Evolutionary conservation across 2,113 vertebrate genomes (phyloP), one percentile per base, ranked within the genome.

Genomic region (Malurus alboscapulatus): DNA sequence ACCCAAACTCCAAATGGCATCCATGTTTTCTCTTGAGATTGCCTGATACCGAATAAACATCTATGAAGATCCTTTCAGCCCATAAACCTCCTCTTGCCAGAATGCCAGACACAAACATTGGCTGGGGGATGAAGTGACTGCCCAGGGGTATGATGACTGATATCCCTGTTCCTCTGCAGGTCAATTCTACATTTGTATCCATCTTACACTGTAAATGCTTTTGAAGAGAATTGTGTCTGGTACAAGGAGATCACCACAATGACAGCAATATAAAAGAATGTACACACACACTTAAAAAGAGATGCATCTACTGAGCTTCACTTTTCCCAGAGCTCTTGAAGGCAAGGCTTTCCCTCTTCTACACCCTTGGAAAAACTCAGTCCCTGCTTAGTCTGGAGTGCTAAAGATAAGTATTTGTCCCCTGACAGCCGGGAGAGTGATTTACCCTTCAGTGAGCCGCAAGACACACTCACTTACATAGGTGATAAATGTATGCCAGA

Each of bases 111-210:
- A 36, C 19, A 66, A 71, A 45, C 1, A 2, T 2, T 30, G 58
- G 27, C 42, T 38, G 14, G 20, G 30, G 58, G 19, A 58, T 65
- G 50, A 83, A 55, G 10, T 38, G 38, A 53, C 38, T 45, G 32
- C 3, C 16, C 4, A 58, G 40, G 5, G 30, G n/a, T 17, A 30
- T 0, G 1, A 48, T 7, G 20, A 54, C 44, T 53, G 45, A 14
- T 14, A 34, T 10, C 20, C 30, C 34, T 58, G 25, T 4, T 87
- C 25, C 25, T 78, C 66, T 66, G 15, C 57, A 82, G 62, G 38
- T n/a, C 59, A 90, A 2, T 27, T n/a, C 2, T 5, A 8, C 27
- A 21, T 29, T 50, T 27, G 12, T 15, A 29, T 8, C 47, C 19
- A 26, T 8, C 62, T 58, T 17, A 44, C 29, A 72, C 4, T 68